These are phyloP conservation scores for Spodoptera litura DNA, from an alignment of 1,140 invertebrate species.

Conservation along the genomic window DNA sequence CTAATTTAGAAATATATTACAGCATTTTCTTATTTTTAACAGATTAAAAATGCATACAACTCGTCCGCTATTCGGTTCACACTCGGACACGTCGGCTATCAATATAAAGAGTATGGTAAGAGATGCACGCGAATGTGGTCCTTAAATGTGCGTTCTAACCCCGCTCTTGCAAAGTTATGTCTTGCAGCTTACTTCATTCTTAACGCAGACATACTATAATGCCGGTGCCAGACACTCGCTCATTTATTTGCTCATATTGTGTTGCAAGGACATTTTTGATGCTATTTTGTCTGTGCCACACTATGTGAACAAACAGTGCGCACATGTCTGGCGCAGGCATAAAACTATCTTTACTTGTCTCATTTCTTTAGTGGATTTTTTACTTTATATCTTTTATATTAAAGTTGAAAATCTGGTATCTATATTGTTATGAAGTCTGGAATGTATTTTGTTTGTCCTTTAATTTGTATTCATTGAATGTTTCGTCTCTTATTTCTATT, in stretches of 20 bases:
- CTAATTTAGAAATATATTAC: no score
- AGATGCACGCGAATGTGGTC: slow-evolving; percentile 22
- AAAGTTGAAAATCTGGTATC: no score
- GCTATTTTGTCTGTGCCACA: no score
- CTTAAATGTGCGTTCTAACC: slow-evolving; percentile 22
- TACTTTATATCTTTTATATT: no score
- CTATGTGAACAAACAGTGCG: no score
- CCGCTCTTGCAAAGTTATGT: slow-evolving; percentile 3
- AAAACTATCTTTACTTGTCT: no score
- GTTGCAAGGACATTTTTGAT: not conserved
- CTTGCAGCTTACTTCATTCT: not conserved
- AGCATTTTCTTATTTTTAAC: slow-evolving; percentile 35
- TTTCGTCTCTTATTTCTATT: no score
- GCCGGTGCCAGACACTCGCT: not conserved
- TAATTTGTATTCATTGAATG: no score
- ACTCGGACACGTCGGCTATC: slow-evolving; percentile 71
- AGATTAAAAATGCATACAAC: slow-evolving; percentile 57
- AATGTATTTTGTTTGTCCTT: no score
- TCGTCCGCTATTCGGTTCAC: slow-evolving; percentile 66
- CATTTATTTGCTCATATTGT: not conserved
- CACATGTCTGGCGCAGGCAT: no score
- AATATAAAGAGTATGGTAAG: slow-evolving; percentile 73
- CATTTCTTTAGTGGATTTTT: no score
- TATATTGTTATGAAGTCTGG: no score
- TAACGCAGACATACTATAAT: not conserved